A percentile compares a stretch with the other conserved stretches of the same genome.
phyloP scores from a whole-genome alignment of 1,140 invertebrate genomes.

The honey bee (Apis mellifera) region DNA sequence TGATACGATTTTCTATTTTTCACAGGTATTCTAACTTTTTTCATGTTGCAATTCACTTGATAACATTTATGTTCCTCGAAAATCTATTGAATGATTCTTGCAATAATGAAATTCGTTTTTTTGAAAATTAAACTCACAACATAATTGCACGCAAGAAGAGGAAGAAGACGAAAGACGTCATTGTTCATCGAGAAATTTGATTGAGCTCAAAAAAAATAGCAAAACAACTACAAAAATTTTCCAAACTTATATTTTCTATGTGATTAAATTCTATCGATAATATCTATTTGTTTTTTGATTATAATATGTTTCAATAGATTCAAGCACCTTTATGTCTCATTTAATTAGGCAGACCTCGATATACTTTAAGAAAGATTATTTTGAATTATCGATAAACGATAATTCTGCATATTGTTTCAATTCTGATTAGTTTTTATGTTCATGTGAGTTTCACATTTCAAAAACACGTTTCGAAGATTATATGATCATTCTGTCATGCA shows the following conservation, averaged over 20 bases:
- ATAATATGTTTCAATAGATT: conserved; percentile 43
- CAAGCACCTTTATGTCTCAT: conserved; percentile 20
- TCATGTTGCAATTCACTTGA: conserved; percentile 21
- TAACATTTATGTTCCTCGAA: conserved; percentile 5
- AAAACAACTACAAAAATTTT: neutral
- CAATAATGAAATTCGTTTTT: conserved; percentile 11
- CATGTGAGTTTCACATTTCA: conserved; percentile 26
- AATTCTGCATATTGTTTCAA: conserved; percentile 9
- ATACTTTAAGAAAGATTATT: conserved; percentile 36
- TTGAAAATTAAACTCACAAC: neutral
- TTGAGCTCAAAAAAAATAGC: neutral
- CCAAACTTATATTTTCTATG: conserved; percentile 18
- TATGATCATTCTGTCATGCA: conserved; percentile 31
- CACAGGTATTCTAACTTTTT: conserved; percentile 44
- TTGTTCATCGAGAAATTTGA: neutral
- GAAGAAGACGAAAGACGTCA: neutral
- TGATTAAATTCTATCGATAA: conserved; percentile 20
- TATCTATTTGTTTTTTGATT: conserved; percentile 38
- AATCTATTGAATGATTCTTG: neutral
- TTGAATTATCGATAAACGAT: conserved; percentile 25
- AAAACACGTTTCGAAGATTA: conserved; percentile 31
- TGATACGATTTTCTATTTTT: conserved; percentile 57
- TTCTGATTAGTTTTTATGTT: conserved; percentile 29
- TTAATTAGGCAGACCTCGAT: conserved; percentile 47
- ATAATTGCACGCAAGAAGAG: neutral